Evolutionary conservation across 2,888 invertebrate species (phyloP).

Genomic region (Pandemis heparana): DNA sequence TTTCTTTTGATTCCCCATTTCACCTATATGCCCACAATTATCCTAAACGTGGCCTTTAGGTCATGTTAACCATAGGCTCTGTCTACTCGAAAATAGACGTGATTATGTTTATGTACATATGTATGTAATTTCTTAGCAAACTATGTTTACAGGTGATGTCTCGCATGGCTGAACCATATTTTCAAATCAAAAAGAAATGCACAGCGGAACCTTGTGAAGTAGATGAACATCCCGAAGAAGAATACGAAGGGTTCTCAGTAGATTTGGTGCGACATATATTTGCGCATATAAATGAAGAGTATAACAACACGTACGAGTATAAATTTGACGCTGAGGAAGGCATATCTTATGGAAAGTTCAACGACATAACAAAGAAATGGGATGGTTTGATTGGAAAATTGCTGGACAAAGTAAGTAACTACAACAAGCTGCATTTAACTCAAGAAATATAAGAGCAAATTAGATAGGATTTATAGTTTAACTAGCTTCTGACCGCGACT

Average conservation of each 20-base stretch:
- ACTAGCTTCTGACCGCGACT: no score
- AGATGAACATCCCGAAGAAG: constrained; percentile 85
- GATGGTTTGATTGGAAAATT: constrained; percentile 72
- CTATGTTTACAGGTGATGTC: constrained; percentile 82
- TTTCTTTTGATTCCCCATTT: no score
- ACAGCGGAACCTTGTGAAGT: constrained; percentile 60
- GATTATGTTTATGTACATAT: no score
- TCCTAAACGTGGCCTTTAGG: no score
- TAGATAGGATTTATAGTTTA: no score
- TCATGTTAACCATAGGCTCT: no score
- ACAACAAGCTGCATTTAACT: neutral
- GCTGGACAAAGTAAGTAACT: constrained; percentile 68
- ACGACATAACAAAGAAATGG: constrained; percentile 70
- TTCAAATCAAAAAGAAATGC: constrained; percentile 84
- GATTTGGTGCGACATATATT: constrained; percentile 91
- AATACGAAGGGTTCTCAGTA: constrained; percentile 91
- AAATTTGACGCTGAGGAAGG: constrained; percentile 61
- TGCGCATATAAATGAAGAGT: constrained; percentile 75
- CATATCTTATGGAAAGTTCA: constrained; percentile 61
- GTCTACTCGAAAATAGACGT: no score
- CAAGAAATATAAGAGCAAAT: no score
- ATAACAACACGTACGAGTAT: constrained; percentile 73
- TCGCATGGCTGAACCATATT: constrained; percentile 90
- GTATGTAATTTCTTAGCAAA: neutral
- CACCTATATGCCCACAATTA: no score